Base-by-base conservation (phyloP, 2,888 invertebrate species). In the Cylloceria caligata region DNA sequence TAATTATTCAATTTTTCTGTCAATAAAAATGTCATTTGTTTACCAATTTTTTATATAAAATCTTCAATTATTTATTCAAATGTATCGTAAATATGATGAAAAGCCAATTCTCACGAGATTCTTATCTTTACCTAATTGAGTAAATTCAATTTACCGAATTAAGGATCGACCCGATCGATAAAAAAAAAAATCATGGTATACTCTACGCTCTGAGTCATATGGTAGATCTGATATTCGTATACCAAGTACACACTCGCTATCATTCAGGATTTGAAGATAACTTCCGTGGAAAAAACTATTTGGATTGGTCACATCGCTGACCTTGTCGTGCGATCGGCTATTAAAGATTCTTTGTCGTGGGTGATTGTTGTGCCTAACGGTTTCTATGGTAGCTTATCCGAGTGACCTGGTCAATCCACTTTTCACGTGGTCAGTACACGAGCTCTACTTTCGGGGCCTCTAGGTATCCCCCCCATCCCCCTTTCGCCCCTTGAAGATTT, bases 321-420 rank as follows among this genome's bases (percentile, higher is more conserved):
- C 91, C 91, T 91, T 91, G 91, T 75, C 88, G 86, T 87, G 89
- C 86, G 85, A 88, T 88, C 86, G 80, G 84, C 84, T 87, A 88
- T 88, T 87, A 85, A 24, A 83, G 57, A 72, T 86, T 86, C 84
- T 87, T 86, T 84, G 86, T 85, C 85, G 85, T 83, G 82, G 83
- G 78, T 71, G 81, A 84, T 84, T 91, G 91, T 91, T 91, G 91
- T 91, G 91, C 75, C 87, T 87, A 83, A 81, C 74, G 85, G 92
- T 92, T 90, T 88, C 92, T 89, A 90, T 90, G 89, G 89, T 69
- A 89, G 71, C 74, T 45, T 36, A 19, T 39, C 85, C 90, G 87
- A 89, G 86, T 92, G 92, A 92, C 92, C 92, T 90, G 92, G 92
- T 92, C 92, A 92, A 87, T 90, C 83, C 81, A 88, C 71, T 49